Percentiles rank a stretch among this genome's conserved stretches.
These are phyloP conservation scores for Eledona agricola DNA, from an alignment of 2,888 invertebrate species.

Conservation along the genomic window DNA sequence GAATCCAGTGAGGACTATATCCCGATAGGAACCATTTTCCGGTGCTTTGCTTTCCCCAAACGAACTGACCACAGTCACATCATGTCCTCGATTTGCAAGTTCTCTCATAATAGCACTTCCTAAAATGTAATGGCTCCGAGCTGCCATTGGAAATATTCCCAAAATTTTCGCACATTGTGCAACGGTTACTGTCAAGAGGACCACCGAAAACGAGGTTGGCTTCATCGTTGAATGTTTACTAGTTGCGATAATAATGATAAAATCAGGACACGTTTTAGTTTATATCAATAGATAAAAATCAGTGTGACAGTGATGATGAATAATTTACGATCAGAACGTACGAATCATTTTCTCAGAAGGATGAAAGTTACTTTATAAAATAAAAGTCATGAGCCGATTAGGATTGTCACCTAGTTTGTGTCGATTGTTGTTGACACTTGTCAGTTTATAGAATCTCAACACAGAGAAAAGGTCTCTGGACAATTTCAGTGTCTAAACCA, in stretches of 20 bases:
- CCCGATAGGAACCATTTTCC: slow-evolving; percentile 36
- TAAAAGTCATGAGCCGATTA: too few relatives aligned
- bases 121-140: slow-evolving; percentile 41
- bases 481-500: too few relatives aligned
- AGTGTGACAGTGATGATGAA: too few relatives aligned
- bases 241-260: slow-evolving; percentile 12
- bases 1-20: slow-evolving; percentile 35
- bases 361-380: too few relatives aligned
- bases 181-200: slow-evolving; percentile 1
- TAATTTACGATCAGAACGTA: too few relatives aligned
- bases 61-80: slow-evolving; percentile 44
- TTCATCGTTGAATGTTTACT: slow-evolving; percentile 1
- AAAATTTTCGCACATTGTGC: slow-evolving; percentile 35
- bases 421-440: too few relatives aligned
- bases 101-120: slow-evolving; percentile 40
- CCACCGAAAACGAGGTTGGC: not conserved
- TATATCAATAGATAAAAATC: too few relatives aligned
- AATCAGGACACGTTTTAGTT: too few relatives aligned
- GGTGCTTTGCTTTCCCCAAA: slow-evolving; percentile 40
- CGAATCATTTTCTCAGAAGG: too few relatives aligned
- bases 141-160: slow-evolving; percentile 39
- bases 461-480: too few relatives aligned
- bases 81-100: slow-evolving; percentile 44
- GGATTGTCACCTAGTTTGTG: too few relatives aligned
- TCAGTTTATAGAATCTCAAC: too few relatives aligned